These are phyloP conservation scores for Aproaerema taeniolella DNA, from an alignment of 2,888 invertebrate genomes.

Conservation along the genomic window DNA sequence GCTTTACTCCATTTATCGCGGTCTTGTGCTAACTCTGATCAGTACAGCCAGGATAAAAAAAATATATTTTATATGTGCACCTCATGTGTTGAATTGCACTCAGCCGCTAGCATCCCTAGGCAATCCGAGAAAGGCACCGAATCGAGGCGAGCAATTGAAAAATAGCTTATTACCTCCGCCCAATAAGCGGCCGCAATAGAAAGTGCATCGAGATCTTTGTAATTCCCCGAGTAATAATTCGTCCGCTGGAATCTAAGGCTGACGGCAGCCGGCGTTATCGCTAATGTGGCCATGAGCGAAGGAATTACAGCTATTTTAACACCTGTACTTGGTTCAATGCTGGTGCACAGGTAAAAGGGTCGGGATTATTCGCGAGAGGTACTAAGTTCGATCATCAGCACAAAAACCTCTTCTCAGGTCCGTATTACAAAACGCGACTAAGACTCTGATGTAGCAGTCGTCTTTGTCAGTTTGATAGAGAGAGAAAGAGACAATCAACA, in stretches of 20 bases:
- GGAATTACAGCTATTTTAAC: no score
- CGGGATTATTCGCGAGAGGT: no score
- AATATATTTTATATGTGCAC: neutral
- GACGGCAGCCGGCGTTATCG: conserved; percentile 32
- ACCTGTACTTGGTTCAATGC: no score
- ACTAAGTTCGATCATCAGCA: neutral
- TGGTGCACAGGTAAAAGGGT: no score
- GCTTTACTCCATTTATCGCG: neutral
- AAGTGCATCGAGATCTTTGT: conserved; percentile 49
- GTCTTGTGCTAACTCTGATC: no score
- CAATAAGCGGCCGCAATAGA: conserved; percentile 39
- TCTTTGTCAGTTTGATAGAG: no score
- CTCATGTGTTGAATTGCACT: neutral
- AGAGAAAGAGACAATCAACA: no score
- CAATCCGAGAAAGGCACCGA: conserved; percentile 35
- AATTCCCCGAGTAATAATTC: conserved; percentile 47
- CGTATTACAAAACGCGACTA: no score
- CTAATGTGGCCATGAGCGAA: conserved; percentile 24
- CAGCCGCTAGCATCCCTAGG: conserved; percentile 13
- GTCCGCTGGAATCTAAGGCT: conserved; percentile 33
- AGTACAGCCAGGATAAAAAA: no score
- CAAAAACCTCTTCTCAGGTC: no score
- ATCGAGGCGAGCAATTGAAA: conserved; percentile 41
- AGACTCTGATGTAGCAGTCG: no score
- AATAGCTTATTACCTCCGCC: conserved; percentile 43